Conservation (phyloP, 2,888 invertebrate species). For the Tenthredo mesomela region DNA sequence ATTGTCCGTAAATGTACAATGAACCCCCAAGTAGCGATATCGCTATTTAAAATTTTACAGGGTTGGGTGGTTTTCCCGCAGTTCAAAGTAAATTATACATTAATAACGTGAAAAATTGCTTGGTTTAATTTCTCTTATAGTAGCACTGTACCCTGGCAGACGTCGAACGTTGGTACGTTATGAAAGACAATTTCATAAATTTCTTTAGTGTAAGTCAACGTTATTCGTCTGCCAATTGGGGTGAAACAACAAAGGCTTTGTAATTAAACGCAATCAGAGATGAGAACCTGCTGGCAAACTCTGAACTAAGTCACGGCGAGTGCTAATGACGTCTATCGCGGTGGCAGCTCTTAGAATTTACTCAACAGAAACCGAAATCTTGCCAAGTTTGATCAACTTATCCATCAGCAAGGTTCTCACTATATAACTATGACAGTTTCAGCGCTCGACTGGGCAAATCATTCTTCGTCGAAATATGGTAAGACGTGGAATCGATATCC, state of each 20-base stretch:
- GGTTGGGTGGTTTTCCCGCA: neutral
- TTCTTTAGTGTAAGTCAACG: neutral
- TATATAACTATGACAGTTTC: slow-evolving; percentile 32
- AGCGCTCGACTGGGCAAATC: neutral
- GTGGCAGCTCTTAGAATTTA: slow-evolving; percentile 30
- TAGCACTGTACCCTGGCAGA: neutral
- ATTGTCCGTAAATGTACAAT: neutral
- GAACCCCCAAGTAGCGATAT: neutral
- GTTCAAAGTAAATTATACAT: neutral
- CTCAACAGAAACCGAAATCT: slow-evolving; percentile 42
- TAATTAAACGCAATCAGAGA: slow-evolving; percentile 44
- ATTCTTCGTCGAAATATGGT: neutral
- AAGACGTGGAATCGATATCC: slow-evolving; percentile 10
- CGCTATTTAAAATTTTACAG: neutral
- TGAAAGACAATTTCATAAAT: neutral
- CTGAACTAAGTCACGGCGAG: slow-evolving; percentile 39
- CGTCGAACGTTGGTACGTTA: neutral
- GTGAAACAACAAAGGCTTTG: slow-evolving; percentile 28
- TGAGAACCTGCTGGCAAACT: slow-evolving; percentile 17
- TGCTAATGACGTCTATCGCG: slow-evolving; percentile 40
- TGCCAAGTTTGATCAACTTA: slow-evolving; percentile 47
- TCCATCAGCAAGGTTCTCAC: slow-evolving; percentile 33
- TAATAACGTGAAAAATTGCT: neutral
- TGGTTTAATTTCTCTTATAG: neutral
- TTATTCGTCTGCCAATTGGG: slow-evolving; percentile 26